Conservation (phyloP, 2,797 vertebrate species). For the Aldrovandia affinis region DNA sequence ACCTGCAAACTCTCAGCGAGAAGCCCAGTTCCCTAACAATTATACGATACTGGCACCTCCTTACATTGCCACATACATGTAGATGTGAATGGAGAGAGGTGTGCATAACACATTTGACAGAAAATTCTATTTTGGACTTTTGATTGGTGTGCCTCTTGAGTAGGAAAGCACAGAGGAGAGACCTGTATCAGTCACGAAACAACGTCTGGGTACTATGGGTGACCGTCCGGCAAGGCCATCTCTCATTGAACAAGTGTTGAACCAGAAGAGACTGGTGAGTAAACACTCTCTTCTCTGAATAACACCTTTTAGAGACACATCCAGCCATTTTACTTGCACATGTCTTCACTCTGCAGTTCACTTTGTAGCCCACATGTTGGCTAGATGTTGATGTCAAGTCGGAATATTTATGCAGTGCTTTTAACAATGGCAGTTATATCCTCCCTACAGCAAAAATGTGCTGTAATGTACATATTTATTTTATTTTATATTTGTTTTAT, state of each 20-base stretch:
- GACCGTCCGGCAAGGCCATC: conserved; percentile 92
- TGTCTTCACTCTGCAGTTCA: background rate
- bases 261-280: conserved; percentile 95
- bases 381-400: background rate
- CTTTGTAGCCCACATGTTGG: background rate
- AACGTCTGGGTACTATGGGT: conserved; percentile 85
- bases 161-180: conserved; percentile 88
- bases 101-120: background rate
- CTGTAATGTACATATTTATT: background rate
- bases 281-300: background rate
- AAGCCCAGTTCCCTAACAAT: no score
- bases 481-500: no score
- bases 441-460: background rate
- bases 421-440: background rate
- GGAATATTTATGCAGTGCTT: background rate
- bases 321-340: background rate
- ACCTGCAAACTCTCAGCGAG: no score
- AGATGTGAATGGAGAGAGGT: background rate
- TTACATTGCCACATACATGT: no score
- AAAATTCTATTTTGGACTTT: background rate
- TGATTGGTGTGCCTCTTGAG: conserved; percentile 8
- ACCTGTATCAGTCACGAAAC: conserved; percentile 89
- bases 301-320: background rate
- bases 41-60: no score
- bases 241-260: conserved; percentile 95